phyloP scores from a whole-genome alignment of 2,797 vertebrate genomes.

The Urosaurus nigricauda region DNA sequence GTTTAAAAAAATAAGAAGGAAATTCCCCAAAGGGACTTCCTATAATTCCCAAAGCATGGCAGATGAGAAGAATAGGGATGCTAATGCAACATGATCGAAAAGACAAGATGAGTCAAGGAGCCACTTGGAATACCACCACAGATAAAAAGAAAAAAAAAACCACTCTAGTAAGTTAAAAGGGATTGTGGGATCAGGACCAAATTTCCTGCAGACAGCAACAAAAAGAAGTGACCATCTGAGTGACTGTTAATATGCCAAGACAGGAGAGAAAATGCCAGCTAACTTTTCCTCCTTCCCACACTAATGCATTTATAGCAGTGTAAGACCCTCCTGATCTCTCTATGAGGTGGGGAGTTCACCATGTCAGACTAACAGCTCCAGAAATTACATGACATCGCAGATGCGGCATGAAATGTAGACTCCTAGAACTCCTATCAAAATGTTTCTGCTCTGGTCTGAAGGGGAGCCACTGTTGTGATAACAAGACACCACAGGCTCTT shows the following conservation, averaged over 20 bases:
- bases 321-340: constrained; percentile 26
- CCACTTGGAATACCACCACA: constrained; percentile 54
- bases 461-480: background rate
- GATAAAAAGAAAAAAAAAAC: too few species aligned
- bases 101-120: constrained; percentile 64
- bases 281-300: constrained; percentile 33
- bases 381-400: constrained; percentile 26
- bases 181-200: constrained; percentile 41
- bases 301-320: constrained; percentile 2
- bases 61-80: constrained; percentile 72
- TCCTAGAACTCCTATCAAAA: background rate
- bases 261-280: background rate
- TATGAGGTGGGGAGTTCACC: constrained; percentile 24
- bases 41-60: constrained; percentile 81
- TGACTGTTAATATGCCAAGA: background rate
- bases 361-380: constrained; percentile 1
- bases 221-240: constrained; percentile 22
- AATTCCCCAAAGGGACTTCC: constrained; percentile 87
- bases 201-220: constrained; percentile 47
- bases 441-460: constrained; percentile 28
- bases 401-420: constrained; percentile 1
- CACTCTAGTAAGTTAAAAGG: constrained; percentile 9
- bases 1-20: constrained; percentile 72
- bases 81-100: constrained; percentile 66
- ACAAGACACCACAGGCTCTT: constrained; percentile 14